These are phyloP conservation scores for Phocides pigmalion DNA, from an alignment of 1,140 invertebrate species.

Conservation along the genomic window DNA sequence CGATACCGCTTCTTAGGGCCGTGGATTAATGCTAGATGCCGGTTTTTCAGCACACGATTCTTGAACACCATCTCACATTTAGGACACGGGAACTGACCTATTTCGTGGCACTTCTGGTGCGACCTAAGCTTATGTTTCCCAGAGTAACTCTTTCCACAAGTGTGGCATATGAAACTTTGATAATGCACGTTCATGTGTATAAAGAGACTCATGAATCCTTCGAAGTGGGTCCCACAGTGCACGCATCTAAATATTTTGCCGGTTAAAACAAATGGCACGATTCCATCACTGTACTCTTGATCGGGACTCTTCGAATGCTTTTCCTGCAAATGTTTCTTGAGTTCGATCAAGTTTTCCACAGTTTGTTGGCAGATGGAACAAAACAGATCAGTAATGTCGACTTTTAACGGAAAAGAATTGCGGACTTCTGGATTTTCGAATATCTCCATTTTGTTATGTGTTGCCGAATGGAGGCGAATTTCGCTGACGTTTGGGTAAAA, in stretches of 20 bases:
- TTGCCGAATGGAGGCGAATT: conserved; percentile 46
- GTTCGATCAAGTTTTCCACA: conserved; percentile 37
- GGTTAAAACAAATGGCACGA: conserved; percentile 58
- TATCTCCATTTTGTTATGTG: conserved; percentile 51
- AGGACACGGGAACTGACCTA: conserved; percentile 86
- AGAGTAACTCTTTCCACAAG: conserved; percentile 86
- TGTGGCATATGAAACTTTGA: conserved; percentile 84
- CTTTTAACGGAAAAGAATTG: conserved; percentile 52
- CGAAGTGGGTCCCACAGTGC: conserved; percentile 60
- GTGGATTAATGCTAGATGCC: conserved; percentile 47
- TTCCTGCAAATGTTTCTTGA: conserved; percentile 53
- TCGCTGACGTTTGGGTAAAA: conserved; percentile 45
- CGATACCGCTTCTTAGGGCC: conserved; percentile 54
- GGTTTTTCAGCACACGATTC: conserved; percentile 46
- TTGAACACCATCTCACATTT: conserved; percentile 88
- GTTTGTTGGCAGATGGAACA: conserved; percentile 50
- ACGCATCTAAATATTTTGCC: conserved; percentile 57
- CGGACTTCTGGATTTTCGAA: conserved; percentile 49
- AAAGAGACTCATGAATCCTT: conserved; percentile 55
- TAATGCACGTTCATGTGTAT: conserved; percentile 75
- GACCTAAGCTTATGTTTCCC: conserved; percentile 79
- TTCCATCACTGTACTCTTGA: conserved; percentile 46
- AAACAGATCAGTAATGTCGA: conserved; percentile 58
- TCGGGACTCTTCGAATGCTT: conserved; percentile 45
- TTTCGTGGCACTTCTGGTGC: conserved; percentile 82